Evolutionary conservation across 2,888 invertebrate genomes (phyloP), one percentile per base, ranked within the genome.

Genomic region (Bruchidius siliquastri): DNA sequence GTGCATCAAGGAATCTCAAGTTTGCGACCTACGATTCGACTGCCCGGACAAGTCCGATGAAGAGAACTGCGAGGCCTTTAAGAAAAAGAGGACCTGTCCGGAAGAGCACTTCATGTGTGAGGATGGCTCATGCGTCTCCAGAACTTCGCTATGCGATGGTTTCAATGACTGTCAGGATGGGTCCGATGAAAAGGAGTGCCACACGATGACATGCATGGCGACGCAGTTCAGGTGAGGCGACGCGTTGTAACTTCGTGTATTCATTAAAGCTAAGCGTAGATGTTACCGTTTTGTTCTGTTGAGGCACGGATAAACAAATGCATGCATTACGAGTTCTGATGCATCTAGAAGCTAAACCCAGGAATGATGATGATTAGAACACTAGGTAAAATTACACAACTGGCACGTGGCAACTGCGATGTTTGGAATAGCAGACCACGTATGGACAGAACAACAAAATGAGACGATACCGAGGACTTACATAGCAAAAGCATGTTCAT

Each of bases 21-120:
- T 88, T 2, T 91, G 91, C 78, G 88, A 91, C 81, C 86, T 85
- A 0, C 81, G 85, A 66, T 87, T 83, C 72, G 88, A 91, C 77
- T 91, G 91, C 78, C 75, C 77, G 0, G 91, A 91, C 80, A 86
- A 84, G 32, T 90, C 90, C 0, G 91, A 91, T 80, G 91, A 91
- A 79, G 82, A 85, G 10, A 84, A 88, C 75, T 90, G 90, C 76
- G 81, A 86, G 21, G 80, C 81, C 32, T 71, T 74, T 4, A 80
- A 79, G 68, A 78, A 72, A 10, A 67, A 22, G 18, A 49, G 67
- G 20, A 21, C 22, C 68, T 90, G 90, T 77, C 86, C 88, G 22
- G 79, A 79, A 0, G 84, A 86, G 70, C 87, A 89, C 79, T 89
- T 88, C 78, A 81, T 83, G 69, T 91, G 91, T 79, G 83, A 84